Conservation (phyloP, 1,140 invertebrate species). For the Heliconius nattereri region DNA sequence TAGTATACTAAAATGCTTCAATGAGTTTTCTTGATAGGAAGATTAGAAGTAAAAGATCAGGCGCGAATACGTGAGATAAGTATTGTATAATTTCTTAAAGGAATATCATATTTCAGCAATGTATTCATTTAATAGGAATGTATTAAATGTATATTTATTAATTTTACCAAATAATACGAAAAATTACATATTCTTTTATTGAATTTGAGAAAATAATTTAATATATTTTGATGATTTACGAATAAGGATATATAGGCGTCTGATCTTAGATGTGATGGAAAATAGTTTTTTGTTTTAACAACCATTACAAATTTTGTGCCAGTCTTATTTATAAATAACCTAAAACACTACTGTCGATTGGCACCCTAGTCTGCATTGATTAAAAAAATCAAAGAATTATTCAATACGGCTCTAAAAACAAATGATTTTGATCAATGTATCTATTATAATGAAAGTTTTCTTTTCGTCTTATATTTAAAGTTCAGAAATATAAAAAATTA, state of each 20-base stretch:
- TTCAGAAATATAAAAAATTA: background rate
- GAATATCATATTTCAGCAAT: too few relatives aligned
- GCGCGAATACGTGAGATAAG: background rate
- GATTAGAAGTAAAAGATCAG: background rate
- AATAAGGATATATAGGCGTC: background rate
- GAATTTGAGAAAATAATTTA: background rate
- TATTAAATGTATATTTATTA: too few relatives aligned
- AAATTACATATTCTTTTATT: too few relatives aligned
- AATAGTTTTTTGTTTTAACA: background rate
- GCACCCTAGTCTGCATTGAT: background rate
- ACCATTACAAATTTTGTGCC: conserved; percentile 7
- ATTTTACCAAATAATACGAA: too few relatives aligned
- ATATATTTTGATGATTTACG: background rate
- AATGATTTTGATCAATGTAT: background rate
- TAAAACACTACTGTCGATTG: background rate
- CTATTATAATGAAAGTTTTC: background rate
- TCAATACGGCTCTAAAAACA: background rate
- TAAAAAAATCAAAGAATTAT: background rate
- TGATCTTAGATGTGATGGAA: background rate
- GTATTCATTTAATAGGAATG: too few relatives aligned
- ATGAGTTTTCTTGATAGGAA: background rate
- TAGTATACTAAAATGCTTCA: background rate
- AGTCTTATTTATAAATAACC: conserved; percentile 13
- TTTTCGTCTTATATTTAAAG: background rate
- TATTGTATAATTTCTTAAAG: background rate